Conservation (phyloP, 2,797 vertebrate genomes). For the Hylomyscus alleni region DNA sequence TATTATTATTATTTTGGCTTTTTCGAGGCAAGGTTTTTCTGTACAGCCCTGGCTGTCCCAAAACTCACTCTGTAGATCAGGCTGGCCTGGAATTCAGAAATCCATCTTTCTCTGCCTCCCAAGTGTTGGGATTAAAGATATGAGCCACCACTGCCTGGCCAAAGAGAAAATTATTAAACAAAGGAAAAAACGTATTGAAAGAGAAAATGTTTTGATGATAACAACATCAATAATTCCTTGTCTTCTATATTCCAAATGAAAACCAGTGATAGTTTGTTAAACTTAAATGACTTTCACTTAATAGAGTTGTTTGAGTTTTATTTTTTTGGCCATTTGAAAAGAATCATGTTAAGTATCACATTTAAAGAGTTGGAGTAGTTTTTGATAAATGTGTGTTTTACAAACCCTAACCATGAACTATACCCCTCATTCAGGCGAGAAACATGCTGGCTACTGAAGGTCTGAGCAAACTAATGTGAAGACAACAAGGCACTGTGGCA, state of each 20-base stretch:
- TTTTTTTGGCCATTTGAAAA: background rate
- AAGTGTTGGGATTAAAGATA: no score
- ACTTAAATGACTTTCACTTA: constrained; percentile 28
- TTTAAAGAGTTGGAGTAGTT: constrained; percentile 3
- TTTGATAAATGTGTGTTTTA: background rate
- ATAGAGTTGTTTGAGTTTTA: constrained; percentile 43
- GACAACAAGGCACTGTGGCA: background rate
- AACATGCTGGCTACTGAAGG: background rate
- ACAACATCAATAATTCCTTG: background rate
- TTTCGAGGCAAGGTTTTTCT: no score
- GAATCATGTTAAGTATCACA: background rate
- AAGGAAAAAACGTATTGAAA: background rate
- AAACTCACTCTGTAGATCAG: no score
- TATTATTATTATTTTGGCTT: no score
- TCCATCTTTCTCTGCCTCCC: no score
- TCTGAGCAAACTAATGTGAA: background rate
- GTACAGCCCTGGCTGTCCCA: no score
- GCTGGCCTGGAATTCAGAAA: no score
- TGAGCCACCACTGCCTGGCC: no score
- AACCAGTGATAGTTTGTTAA: constrained; percentile 11
- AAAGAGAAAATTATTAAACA: background rate
- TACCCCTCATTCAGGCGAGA: rapidly evolving
- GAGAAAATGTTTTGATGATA: background rate
- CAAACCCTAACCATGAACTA: background rate
- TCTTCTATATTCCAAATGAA: constrained; percentile 25